Base-by-base conservation (phyloP, 2,113 vertebrate genomes). In the Ictidomys tridecemlineatus region DNA sequence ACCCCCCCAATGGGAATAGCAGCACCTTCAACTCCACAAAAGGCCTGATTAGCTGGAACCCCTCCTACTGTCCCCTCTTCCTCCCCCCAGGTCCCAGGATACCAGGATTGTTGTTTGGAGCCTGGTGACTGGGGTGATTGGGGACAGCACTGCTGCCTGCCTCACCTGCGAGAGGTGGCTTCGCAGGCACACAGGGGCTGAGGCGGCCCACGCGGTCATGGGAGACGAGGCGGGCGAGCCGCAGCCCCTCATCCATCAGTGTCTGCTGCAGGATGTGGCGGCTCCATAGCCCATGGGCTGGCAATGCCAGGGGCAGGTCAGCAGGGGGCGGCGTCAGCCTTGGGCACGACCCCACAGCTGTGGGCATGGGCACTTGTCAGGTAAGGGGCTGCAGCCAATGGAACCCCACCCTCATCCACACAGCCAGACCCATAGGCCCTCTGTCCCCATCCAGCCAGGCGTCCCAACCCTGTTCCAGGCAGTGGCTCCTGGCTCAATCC, bases 241-340 rank as follows among this genome's bases (percentile, higher is more conserved):
- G 99, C 98, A 99, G 99, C 97, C 99, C 99, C 98, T 99, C 99
- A 24, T 99, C 99, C 99, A 99, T 99, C 97, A 99, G 98, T 28
- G 99, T 99, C 98, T 99, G 99, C 98, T 99, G 99, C 97, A 99
- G 99, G 98, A 99, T 99, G 97, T 99, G 99, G 89, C 99, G 99
- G 93, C 99, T 99, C 99, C 99, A 99, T 96, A 98, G 99, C 98
- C 99, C 98, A 61, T 98, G 98, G 22, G 98, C 98, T 1, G 98
- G 98, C 69, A 99, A 98, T 12, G 99, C 98, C 93, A 99, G 99
- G 97, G 99, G 98, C 96, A 99, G 97, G 93, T 99, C 99, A 74
- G 99, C 98, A 70, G 99, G 99, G 11, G 99, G 99, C 11, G 98
- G 98, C 20, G 99, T 98, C 97, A 99, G 98, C 86, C 98, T 98